A percentile compares a stretch with the other conserved stretches of the same genome.
Evolutionary conservation across 2,888 invertebrate species (phyloP).

Genomic region (Neoascia interrupta): DNA sequence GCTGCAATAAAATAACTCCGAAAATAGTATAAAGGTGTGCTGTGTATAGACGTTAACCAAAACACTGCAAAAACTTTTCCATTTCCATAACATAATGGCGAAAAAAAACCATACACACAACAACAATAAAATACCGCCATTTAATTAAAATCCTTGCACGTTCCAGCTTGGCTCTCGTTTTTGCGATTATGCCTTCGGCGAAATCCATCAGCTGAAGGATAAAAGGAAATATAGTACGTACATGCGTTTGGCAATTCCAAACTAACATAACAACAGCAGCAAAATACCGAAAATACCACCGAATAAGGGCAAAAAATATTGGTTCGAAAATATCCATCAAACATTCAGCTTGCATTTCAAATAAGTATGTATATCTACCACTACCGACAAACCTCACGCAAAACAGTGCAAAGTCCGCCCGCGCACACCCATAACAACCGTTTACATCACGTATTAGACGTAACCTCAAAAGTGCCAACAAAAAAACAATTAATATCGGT

Average conservation of each 20-base stretch:
- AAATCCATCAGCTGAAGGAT: constrained; percentile 51
- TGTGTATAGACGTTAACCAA: too few species aligned
- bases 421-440: constrained; percentile 28
- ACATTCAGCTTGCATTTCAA: constrained; percentile 46
- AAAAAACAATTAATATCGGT: constrained; percentile 64
- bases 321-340: constrained; percentile 54
- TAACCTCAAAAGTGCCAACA: constrained; percentile 56
- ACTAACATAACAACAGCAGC: neutral
- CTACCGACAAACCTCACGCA: constrained; percentile 26
- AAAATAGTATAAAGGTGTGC: too few species aligned
- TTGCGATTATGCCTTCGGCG: constrained; percentile 37
- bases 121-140: constrained; percentile 1
- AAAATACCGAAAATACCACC: constrained; percentile 3
- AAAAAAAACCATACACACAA: neutral
- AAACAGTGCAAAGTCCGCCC: constrained; percentile 47
- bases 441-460: constrained; percentile 48
- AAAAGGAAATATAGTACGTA: too few species aligned
- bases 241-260: constrained; percentile 30
- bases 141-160: constrained; percentile 64
- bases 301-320: too few species aligned
- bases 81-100: neutral
- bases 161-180: constrained; percentile 37
- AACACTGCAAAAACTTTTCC: neutral
- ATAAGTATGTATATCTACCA: neutral
- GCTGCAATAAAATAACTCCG: too few species aligned